Evolutionary conservation across 2,888 invertebrate genomes (phyloP), one percentile per base, ranked within the genome.

Genomic region (Chironomus tentans): DNA sequence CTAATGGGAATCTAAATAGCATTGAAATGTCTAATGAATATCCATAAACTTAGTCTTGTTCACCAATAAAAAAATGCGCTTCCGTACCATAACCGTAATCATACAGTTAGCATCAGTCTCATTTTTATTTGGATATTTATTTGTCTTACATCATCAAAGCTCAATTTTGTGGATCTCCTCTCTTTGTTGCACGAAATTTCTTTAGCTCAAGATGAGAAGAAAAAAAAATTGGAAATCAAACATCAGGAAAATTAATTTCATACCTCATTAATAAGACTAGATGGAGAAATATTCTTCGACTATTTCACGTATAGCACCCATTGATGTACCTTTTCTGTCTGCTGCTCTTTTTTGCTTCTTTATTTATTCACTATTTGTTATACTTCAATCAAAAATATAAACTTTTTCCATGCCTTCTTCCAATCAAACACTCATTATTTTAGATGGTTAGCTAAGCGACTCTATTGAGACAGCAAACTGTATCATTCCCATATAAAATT

Each of bases 401-500:
- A 24, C 13, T 21, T 65, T 65, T 24, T 61, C 24, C 24, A 72
- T 61, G 72, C 62, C 38, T 72, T 72, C 72, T 61, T n/a, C 24
- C 72, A 72, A 72, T 72, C 72, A 72, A 38, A 72, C 13, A 61
- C 62, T 72, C 62, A 72, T 72, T 72, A 72, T 72, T 72, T 50
- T 22, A 65, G 13, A 13, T 65, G 18, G 21, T 65, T 56, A 65
- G 21, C 21, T 50, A 24, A 28, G 21, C 28, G 28, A 68, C 46
- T 48, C 6, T 38, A 70, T n/a, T 70, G 70, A 70, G 70, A 70
- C 70, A 38, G 18, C 70, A 48, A 47, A 72, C 72, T 72, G 62
- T 72, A 72, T 72, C 72, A 72, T 72, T 72, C 72, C 72, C 72
- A 72, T 72, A 72, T 21, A 72, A 72, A 62, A 72, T 72, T 72